Base-by-base conservation (phyloP, 2,113 vertebrate genomes). In the Catagonus wagneri region DNA sequence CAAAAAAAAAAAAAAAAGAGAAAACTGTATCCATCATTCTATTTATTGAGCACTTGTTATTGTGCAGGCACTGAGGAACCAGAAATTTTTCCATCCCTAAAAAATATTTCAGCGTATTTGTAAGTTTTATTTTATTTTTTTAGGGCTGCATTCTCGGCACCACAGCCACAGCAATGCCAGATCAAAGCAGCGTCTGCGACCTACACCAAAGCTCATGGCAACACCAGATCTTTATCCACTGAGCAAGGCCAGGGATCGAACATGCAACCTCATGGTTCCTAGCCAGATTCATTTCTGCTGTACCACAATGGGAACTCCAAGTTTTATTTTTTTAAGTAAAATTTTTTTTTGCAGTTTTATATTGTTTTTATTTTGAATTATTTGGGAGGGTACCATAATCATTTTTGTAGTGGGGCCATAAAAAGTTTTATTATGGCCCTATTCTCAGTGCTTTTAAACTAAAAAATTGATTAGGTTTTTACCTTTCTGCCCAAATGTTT, bases 361-460 rank as follows among this genome's bases (percentile, higher is more conserved):
- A 61, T 71, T 85, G 25, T 61, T 83, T 93, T 93, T 88, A 58
- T 75, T 94, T 94, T 90, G 32, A 71, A 83, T 85, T 89, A 36
- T 50, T 80, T 75, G 63, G 34, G 3, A 63, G 15, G 13, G 22
- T 74, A 84, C 58, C 66, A 71, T 52, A 50, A 76, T 71, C n/a
- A 74, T 65, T 96, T 76, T 60, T 68, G 83, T 54, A 85, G 19
- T 50, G 20, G 25, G 7, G 14, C 12, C 23, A 83, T 91, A 19
- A 65, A 63, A 50, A 8, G 44, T 74, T 94, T 83, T 94, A 93
- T 90, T 39, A 58, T 36, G 34, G 25, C 50, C 29, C 2, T 32
- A n/a, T 91, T 52, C 29, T 25, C 27, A 29, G 29, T 19, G 15
- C 27, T 90, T 87, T 76, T 60, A 80, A 93, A 89, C 19, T 32